A percentile compares a stretch with the other conserved stretches of the same genome.
These are phyloP conservation scores for Columba guinea DNA, from an alignment of 2,797 vertebrate species.

Conservation along the genomic window DNA sequence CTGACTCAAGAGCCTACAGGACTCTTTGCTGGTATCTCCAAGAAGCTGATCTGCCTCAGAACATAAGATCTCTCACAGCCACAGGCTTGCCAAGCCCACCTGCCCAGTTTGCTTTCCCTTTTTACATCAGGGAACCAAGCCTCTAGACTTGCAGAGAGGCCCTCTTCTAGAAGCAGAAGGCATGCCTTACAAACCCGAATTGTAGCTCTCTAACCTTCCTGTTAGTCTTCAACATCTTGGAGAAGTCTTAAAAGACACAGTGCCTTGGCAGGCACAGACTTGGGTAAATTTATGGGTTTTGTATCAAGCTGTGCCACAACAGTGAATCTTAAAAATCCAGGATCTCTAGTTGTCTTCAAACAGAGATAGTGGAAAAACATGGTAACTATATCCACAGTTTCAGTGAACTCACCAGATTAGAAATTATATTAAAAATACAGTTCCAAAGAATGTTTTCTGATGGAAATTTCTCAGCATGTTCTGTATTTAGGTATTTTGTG, in stretches of 20 bases:
- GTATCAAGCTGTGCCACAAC: not conserved
- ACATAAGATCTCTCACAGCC: not conserved
- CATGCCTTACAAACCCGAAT: accelerated
- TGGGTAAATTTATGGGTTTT: not conserved
- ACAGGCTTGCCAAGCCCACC: not conserved
- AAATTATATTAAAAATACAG: not conserved
- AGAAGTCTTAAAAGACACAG: not conserved
- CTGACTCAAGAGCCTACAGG: not conserved
- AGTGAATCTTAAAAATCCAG: not conserved
- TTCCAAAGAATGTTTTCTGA: not conserved
- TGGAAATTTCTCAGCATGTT: not conserved
- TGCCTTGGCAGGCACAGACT: not conserved
- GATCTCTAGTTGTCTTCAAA: not conserved
- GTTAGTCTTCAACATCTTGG: not conserved
- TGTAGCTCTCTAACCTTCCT: not conserved
- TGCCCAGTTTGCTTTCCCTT: not conserved
- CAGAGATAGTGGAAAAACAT: not conserved
- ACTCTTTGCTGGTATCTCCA: not conserved
- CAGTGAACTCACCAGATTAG: not conserved
- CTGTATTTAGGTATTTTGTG: not conserved
- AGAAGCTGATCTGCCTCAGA: not conserved
- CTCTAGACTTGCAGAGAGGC: not conserved
- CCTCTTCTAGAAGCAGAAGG: not conserved
- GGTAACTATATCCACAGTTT: not conserved
- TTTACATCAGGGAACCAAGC: not conserved